Conservation (phyloP, 2,888 invertebrate species). For the Pteria penguin region DNA sequence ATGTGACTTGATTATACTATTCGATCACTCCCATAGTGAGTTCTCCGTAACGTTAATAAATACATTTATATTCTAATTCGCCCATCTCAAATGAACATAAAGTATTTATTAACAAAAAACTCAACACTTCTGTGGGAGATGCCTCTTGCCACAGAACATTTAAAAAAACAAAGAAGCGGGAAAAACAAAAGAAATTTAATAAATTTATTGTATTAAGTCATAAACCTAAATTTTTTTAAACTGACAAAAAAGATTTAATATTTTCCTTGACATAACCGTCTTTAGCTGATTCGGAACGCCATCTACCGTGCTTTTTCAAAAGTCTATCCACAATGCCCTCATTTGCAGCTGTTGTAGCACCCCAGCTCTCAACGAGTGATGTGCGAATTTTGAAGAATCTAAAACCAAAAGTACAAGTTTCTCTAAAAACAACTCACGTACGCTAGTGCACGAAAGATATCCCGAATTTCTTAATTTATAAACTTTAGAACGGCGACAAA, state of each 20-base stretch:
- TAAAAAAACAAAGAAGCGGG: neutral
- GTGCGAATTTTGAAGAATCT: neutral
- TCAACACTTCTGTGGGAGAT: neutral
- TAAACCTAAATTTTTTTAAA: neutral
- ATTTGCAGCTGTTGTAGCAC: neutral
- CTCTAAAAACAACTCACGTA: neutral
- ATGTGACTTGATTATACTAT: too few species aligned
- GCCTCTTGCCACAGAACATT: neutral
- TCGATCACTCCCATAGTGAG: neutral
- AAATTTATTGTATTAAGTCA: neutral
- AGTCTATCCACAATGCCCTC: neutral
- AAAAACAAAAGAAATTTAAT: neutral
- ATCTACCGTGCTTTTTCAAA: neutral
- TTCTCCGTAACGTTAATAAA: neutral
- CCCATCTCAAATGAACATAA: neutral
- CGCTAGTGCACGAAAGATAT: neutral
- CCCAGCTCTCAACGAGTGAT: neutral
- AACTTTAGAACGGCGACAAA: neutral
- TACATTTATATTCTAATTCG: neutral
- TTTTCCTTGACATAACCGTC: conserved; percentile 5
- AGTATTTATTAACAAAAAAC: neutral
- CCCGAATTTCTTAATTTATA: neutral
- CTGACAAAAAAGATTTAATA: neutral
- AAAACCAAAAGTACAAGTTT: neutral
- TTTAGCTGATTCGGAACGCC: conserved; percentile 1